A percentile compares a stretch with the other conserved stretches of the same genome.
These are phyloP conservation scores for Phacellophora camtschatica DNA, from an alignment of 30 jellyfish, hydroid and myxozoan genomes.

Conservation along the genomic window DNA sequence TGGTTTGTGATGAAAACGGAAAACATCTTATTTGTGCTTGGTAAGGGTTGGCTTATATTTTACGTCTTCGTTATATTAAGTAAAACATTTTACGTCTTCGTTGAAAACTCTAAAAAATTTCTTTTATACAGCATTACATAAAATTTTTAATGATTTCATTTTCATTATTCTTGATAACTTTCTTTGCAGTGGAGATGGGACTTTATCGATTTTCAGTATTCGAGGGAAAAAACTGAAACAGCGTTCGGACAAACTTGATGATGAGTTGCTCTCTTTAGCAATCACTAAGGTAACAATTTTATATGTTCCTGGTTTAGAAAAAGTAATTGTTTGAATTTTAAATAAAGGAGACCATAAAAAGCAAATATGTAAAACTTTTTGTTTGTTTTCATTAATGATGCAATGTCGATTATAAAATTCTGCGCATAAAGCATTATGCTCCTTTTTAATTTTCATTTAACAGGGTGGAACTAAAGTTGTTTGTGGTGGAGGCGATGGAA, in stretches of 20 bases:
- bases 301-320: too few species aligned
- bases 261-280: slow-evolving; percentile 72
- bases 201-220: slow-evolving; percentile 62
- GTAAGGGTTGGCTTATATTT: too few species aligned
- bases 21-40: slow-evolving; percentile 73
- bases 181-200: slow-evolving; percentile 91
- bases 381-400: too few species aligned
- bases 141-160: neutral
- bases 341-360: too few species aligned
- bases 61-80: too few species aligned
- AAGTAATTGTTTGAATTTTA: too few species aligned
- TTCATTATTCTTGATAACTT: neutral
- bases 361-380: too few species aligned
- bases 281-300: slow-evolving; percentile 70
- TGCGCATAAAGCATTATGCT: neutral
- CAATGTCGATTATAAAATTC: too few species aligned
- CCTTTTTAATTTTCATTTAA: neutral
- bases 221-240: slow-evolving; percentile 62
- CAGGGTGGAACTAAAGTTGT: slow-evolving; percentile 79
- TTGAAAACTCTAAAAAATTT: too few species aligned
- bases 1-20: slow-evolving; percentile 71
- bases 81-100: too few species aligned
- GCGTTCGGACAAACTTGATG: slow-evolving; percentile 79
- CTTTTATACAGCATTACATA: neutral
- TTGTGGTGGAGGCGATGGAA: slow-evolving; percentile 90